Conservation (phyloP, 2,113 vertebrate species). For the Neogobius melanostomus region DNA sequence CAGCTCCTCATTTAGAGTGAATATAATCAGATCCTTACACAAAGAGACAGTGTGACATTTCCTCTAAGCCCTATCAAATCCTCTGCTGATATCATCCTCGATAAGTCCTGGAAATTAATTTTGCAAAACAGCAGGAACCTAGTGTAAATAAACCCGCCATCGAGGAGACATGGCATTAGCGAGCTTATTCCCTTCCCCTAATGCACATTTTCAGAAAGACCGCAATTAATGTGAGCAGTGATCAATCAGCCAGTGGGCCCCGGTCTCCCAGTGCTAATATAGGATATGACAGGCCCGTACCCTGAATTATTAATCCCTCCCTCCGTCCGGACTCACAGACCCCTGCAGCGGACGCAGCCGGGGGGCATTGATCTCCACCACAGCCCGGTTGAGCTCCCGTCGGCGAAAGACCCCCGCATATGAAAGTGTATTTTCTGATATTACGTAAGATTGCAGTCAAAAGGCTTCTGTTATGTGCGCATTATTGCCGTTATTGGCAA, state of each 20-base stretch:
- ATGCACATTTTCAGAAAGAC: constrained; percentile 42
- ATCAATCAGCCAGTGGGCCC: constrained; percentile 74
- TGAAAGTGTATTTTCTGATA: constrained; percentile 20
- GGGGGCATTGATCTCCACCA: constrained; percentile 76
- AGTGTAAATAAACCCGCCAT: constrained; percentile 8
- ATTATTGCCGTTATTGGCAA: background rate
- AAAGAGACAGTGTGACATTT: constrained; percentile 1
- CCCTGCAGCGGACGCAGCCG: constrained; percentile 29
- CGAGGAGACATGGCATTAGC: background rate
- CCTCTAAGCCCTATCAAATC: background rate
- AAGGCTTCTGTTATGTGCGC: constrained; percentile 4
- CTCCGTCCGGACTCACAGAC: constrained; percentile 67
- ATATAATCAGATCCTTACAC: background rate
- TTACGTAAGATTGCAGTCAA: constrained; percentile 7
- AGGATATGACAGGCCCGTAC: constrained; percentile 69
- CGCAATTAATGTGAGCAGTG: constrained; percentile 80
- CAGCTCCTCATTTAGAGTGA: background rate
- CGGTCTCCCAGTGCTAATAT: constrained; percentile 70
- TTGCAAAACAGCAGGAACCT: background rate
- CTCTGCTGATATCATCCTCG: background rate
- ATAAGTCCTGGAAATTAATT: constrained; percentile 1
- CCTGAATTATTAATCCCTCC: constrained; percentile 81
- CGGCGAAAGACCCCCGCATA: constrained; percentile 38
- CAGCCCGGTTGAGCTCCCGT: constrained; percentile 46
- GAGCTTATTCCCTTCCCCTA: constrained; percentile 56